Evolutionary conservation across 1,140 invertebrate genomes (phyloP).

Genomic region (Temnothorax nylanderi): DNA sequence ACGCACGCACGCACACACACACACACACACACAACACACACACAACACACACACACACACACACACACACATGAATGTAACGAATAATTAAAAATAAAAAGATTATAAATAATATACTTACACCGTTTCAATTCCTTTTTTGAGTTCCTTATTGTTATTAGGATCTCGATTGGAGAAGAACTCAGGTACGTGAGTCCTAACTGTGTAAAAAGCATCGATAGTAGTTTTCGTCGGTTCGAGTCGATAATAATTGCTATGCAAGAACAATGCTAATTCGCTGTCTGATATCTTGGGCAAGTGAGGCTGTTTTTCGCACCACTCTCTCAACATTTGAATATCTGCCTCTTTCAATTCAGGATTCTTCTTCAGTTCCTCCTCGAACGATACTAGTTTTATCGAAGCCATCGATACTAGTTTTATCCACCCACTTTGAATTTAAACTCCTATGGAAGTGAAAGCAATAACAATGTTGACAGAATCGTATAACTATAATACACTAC

Average conservation of each 20-base stretch:
- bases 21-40: no score
- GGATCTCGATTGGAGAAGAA: slow-evolving; percentile 87
- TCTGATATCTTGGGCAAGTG: slow-evolving; percentile 87
- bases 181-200: slow-evolving; percentile 86
- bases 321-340: slow-evolving; percentile 86
- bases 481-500: not conserved
- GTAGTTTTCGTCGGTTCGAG: slow-evolving; percentile 87
- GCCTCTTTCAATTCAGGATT: slow-evolving; percentile 86
- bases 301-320: slow-evolving; percentile 88
- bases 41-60: no score
- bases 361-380: slow-evolving; percentile 86
- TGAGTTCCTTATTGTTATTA: slow-evolving; percentile 78
- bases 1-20: no score
- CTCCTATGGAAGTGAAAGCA: not conserved
- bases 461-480: not conserved
- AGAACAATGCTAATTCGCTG: slow-evolving; percentile 87
- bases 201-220: slow-evolving; percentile 87
- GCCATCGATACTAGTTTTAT: slow-evolving; percentile 20
- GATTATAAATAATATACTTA: slow-evolving; percentile 75
- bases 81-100: not conserved
- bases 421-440: not conserved
- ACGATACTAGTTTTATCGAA: slow-evolving; percentile 46
- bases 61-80: no score
- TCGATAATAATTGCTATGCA: slow-evolving; percentile 87
- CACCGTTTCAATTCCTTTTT: slow-evolving; percentile 82